Conservation (phyloP, 92 coral and sea anemone species). For the Scolanthus callimorphus region DNA sequence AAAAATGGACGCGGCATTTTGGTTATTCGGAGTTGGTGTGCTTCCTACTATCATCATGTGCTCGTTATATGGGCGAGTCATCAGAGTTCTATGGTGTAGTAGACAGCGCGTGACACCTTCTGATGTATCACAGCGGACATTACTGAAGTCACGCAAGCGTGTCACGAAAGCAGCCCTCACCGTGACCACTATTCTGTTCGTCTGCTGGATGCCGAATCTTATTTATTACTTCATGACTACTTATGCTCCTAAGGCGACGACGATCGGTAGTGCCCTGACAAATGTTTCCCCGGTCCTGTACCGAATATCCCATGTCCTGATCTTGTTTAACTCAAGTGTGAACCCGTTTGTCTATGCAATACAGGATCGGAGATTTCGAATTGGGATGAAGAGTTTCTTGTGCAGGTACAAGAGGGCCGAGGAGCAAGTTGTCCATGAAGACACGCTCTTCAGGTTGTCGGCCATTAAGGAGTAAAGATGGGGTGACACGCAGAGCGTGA, state of each 20-base stretch:
- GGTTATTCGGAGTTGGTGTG: conserved; percentile 26
- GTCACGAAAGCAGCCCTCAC: conserved; percentile 45
- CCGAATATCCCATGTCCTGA: conserved; percentile 14
- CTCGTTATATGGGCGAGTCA: conserved; percentile 41
- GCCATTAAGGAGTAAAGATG: not conserved
- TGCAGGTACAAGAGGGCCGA: not conserved
- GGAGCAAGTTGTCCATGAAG: not conserved
- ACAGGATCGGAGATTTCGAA: conserved; percentile 38
- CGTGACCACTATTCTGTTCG: conserved; percentile 38
- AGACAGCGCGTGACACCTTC: not conserved
- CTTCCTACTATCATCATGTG: conserved; percentile 38
- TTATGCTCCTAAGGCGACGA: not conserved
- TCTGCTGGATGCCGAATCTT: conserved; percentile 53
- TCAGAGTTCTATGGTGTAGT: conserved; percentile 38
- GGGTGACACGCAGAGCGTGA: too few species aligned
- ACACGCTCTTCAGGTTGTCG: not conserved
- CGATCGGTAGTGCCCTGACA: not conserved
- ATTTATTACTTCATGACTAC: conserved; percentile 23
- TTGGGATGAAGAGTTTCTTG: conserved; percentile 28
- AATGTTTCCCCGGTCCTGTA: conserved; percentile 22
- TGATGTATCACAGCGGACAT: conserved; percentile 40
- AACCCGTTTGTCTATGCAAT: conserved; percentile 55
- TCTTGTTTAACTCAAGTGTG: conserved; percentile 36
- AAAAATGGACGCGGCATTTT: conserved; percentile 19
- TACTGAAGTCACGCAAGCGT: conserved; percentile 51